Conservation (phyloP, 2,888 invertebrate species). For the Hypsopygia costalis region DNA sequence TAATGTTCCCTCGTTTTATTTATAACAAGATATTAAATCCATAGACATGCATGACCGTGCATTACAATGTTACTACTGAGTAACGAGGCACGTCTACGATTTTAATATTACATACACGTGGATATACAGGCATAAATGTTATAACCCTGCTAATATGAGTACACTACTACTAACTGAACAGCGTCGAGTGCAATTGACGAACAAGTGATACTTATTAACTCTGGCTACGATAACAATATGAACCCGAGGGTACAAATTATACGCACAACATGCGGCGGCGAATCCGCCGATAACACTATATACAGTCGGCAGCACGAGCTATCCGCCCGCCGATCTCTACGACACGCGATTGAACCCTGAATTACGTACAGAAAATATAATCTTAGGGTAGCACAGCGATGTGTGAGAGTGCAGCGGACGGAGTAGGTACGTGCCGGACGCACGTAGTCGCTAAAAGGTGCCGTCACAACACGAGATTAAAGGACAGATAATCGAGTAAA, state of each 20-base stretch:
- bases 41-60: conserved; percentile 33
- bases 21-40: conserved; percentile 33
- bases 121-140: conserved; percentile 40
- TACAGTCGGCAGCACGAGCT: conserved; percentile 37
- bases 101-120: conserved; percentile 31
- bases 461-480: neutral
- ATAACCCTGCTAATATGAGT: conserved; percentile 51
- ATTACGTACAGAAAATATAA: too few relatives aligned
- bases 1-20: conserved; percentile 27
- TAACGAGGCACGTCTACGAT: conserved; percentile 33
- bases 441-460: neutral
- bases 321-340: conserved; percentile 7
- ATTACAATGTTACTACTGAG: conserved; percentile 19
- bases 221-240: conserved; percentile 74
- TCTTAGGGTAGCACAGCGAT: neutral
- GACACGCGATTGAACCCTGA: too few relatives aligned
- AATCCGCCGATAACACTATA: conserved; percentile 55
- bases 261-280: conserved; percentile 48
- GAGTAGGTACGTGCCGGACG: neutral
- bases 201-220: conserved; percentile 76
- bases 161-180: conserved; percentile 63
- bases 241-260: conserved; percentile 59
- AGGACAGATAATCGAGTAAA: neutral
- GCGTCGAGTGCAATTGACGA: conserved; percentile 77
- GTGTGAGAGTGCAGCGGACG: neutral